Percentiles rank a stretch among this genome's conserved stretches.
phyloP scores from a whole-genome alignment of 2,797 vertebrate genomes.

The Rhinichthys osculus region DNA sequence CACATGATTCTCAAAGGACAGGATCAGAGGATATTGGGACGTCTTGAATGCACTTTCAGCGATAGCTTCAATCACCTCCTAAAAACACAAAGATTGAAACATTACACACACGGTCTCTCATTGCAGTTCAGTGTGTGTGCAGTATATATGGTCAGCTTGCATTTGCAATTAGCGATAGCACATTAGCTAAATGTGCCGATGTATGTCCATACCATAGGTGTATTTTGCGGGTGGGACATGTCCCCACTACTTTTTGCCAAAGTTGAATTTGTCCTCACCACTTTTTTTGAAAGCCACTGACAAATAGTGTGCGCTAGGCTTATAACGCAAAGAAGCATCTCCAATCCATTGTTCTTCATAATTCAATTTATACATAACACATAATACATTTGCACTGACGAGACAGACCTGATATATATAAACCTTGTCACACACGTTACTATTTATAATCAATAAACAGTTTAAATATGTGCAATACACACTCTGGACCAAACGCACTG shows the following conservation, averaged over 20 bases:
- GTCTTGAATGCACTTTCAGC: constrained; percentile 92
- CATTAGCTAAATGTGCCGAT: not conserved
- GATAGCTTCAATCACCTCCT: constrained; percentile 93
- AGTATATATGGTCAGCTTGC: not conserved
- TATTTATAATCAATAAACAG: not conserved
- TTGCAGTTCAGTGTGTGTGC: not conserved
- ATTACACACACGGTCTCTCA: not conserved
- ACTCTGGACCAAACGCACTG: not conserved
- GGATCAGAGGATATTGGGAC: constrained; percentile 86
- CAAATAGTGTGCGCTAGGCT: not conserved
- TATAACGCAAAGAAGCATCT: not conserved
- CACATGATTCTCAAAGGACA: constrained; percentile 94
- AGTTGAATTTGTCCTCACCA: not conserved
- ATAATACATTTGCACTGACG: not conserved
- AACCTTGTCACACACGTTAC: not conserved
- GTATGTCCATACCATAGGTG: too few species aligned
- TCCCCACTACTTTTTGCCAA: not conserved
- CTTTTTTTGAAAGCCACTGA: not conserved
- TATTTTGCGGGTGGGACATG: not conserved
- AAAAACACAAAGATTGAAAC: constrained; percentile 32
- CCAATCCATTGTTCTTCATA: not conserved
- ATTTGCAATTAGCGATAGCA: not conserved
- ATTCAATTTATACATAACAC: not conserved
- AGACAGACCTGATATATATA: not conserved
- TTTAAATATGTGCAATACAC: not conserved